Evolutionary conservation across 1,140 invertebrate genomes (phyloP).

Genomic region (Philotrypesis tridentata): DNA sequence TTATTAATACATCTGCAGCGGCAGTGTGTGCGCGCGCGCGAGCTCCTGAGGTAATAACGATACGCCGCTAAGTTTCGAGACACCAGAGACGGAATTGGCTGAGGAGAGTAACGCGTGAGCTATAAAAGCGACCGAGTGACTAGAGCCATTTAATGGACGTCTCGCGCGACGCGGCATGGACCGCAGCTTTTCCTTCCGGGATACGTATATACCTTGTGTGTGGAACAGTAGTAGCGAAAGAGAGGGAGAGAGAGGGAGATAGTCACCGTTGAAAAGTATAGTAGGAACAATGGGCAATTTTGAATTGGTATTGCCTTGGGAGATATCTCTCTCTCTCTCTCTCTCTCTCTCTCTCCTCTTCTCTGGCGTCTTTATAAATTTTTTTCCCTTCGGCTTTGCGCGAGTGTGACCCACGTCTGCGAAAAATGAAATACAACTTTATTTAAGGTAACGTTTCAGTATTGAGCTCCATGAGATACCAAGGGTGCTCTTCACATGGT

Average conservation of each 20-base stretch:
- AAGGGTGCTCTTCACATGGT: no score
- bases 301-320: constrained; percentile 39
- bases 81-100: constrained; percentile 45
- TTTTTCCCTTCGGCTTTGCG: no score
- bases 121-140: constrained; percentile 45
- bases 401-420: background rate
- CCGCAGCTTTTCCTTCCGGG: constrained; percentile 54
- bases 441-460: no score
- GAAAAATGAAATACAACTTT: background rate
- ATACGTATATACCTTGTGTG: constrained; percentile 33
- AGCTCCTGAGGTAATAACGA: constrained; percentile 64
- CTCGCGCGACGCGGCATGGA: background rate
- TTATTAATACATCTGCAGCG: constrained; percentile 70
- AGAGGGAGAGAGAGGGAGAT: no score
- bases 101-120: background rate
- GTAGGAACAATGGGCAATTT: constrained; percentile 35
- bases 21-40: constrained; percentile 37
- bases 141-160: constrained; percentile 31
- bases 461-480: no score
- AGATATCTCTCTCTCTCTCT: no score
- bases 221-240: constrained; percentile 36
- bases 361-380: background rate
- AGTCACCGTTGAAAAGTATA: constrained; percentile 21
- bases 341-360: no score
- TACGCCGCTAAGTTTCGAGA: constrained; percentile 54